Evolutionary conservation across 2,113 vertebrate genomes (phyloP).

Genomic region (Oncorhynchus nerka): DNA sequence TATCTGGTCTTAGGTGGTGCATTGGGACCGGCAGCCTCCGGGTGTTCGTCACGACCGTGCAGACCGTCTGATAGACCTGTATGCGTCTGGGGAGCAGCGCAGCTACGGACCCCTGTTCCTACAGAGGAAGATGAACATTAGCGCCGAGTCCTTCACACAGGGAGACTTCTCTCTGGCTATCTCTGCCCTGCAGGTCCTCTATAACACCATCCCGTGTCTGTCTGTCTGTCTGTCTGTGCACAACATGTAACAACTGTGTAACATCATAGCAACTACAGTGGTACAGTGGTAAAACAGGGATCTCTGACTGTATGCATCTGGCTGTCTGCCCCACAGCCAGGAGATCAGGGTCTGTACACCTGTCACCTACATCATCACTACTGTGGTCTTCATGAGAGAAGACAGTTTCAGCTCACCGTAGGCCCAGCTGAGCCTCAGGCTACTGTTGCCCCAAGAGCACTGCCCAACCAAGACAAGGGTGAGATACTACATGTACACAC

Average conservation of each 20-base stretch:
- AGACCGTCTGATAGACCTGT: constrained; percentile 89
- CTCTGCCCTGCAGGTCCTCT: constrained; percentile 69
- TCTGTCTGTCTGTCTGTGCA: not conserved
- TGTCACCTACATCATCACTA: constrained; percentile 97
- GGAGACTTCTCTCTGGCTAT: constrained; percentile 88
- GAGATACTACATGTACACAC: not conserved
- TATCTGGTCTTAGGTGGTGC: constrained; percentile 76
- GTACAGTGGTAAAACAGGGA: too few species aligned
- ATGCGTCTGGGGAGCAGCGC: constrained; percentile 88
- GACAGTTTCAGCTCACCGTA: constrained; percentile 82
- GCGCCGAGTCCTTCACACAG: constrained; percentile 75
- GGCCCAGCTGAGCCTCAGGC: constrained; percentile 37
- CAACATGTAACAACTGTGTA: too few species aligned
- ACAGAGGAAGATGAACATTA: constrained; percentile 85
- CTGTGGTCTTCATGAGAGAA: constrained; percentile 90
- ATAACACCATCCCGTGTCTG: not conserved
- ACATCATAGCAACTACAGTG: too few species aligned
- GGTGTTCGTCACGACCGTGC: constrained; percentile 87
- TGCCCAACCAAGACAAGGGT: constrained; percentile 65
- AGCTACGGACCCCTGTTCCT: constrained; percentile 85
- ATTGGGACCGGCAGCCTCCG: constrained; percentile 89
- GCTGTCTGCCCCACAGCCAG: constrained; percentile 45
- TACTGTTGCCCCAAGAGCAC: constrained; percentile 55
- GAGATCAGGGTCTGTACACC: constrained; percentile 87
- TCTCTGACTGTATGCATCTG: not conserved